Evolutionary conservation across 2,888 invertebrate species (phyloP).

Genomic region (Tortricodes alternella): DNA sequence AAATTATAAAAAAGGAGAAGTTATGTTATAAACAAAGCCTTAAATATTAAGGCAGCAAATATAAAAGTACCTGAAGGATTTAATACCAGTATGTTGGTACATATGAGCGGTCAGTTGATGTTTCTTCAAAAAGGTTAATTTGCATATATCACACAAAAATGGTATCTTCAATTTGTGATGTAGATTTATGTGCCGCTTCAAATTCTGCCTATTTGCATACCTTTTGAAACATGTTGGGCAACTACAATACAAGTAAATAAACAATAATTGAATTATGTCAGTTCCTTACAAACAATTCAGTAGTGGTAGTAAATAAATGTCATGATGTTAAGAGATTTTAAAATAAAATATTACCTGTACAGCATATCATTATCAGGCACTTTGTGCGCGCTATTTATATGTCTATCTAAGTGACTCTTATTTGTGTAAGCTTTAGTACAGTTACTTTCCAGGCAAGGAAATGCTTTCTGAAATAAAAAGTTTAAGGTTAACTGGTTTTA

Average conservation of each 20-base stretch:
- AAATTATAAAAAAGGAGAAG: too few species aligned
- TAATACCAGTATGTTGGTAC: conserved; percentile 77
- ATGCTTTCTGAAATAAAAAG: conserved; percentile 75
- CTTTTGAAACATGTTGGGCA: conserved; percentile 75
- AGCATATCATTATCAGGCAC: conserved; percentile 51
- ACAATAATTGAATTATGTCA: too few species aligned
- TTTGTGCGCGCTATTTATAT: conserved; percentile 74
- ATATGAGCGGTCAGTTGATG: conserved; percentile 81
- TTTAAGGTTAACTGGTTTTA: neutral
- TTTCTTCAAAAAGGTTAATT: conserved; percentile 79
- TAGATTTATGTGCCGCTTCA: conserved; percentile 83
- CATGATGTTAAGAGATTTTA: neutral
- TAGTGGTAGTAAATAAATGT: neutral
- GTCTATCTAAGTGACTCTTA: conserved; percentile 84
- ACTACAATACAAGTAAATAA: too few species aligned
- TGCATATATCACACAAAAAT: conserved; percentile 79
- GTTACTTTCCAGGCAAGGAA: conserved; percentile 78
- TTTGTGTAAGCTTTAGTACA: conserved; percentile 85
- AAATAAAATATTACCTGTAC: conserved; percentile 50
- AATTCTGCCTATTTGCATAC: conserved; percentile 78
- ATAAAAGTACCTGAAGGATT: conserved; percentile 61
- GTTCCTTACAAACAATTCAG: neutral
- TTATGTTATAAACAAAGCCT: too few species aligned
- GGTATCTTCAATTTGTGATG: conserved; percentile 61
- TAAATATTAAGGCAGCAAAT: neutral